phyloP scores from a whole-genome alignment of 2,888 invertebrate species.

The Hyppa rectilinea region DNA sequence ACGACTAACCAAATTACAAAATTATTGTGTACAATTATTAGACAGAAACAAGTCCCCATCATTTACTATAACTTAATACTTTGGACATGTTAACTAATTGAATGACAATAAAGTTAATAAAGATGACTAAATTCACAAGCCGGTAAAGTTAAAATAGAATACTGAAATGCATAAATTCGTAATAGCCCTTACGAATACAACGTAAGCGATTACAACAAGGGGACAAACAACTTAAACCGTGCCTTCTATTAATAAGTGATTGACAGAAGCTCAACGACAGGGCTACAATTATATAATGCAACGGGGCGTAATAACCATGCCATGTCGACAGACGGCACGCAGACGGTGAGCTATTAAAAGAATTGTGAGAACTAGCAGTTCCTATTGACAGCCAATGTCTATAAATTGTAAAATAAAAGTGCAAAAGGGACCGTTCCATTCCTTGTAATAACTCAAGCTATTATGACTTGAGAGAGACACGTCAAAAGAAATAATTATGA shows the following conservation, averaged over 20 bases:
- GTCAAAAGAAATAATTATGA: not conserved
- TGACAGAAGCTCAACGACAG: not conserved
- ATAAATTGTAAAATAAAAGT: constrained; percentile 11
- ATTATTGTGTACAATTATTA: not conserved
- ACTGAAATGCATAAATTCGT: constrained; percentile 21
- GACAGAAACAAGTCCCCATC: not conserved
- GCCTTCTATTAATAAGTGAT: constrained; percentile 15
- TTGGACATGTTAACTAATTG: not conserved
- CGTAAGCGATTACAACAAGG: not conserved
- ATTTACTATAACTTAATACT: not conserved
- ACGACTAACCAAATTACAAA: not conserved
- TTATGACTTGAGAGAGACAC: not conserved
- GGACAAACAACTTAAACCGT: not conserved
- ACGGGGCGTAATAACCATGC: not conserved
- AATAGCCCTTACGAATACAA: constrained; percentile 10
- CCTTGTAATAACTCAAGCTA: constrained; percentile 3
- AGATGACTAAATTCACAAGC: not conserved
- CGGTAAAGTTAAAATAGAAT: constrained; percentile 2
- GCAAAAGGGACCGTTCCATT: not conserved
- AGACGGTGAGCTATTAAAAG: not conserved
- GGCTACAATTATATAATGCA: not conserved
- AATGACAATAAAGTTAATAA: not conserved
- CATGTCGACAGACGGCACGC: not conserved
- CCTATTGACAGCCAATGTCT: not conserved
- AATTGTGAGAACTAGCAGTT: constrained; percentile 3